Evolutionary conservation across 2,888 invertebrate genomes (phyloP), one percentile per base, ranked within the genome.

Genomic region (Dione vanillae): DNA sequence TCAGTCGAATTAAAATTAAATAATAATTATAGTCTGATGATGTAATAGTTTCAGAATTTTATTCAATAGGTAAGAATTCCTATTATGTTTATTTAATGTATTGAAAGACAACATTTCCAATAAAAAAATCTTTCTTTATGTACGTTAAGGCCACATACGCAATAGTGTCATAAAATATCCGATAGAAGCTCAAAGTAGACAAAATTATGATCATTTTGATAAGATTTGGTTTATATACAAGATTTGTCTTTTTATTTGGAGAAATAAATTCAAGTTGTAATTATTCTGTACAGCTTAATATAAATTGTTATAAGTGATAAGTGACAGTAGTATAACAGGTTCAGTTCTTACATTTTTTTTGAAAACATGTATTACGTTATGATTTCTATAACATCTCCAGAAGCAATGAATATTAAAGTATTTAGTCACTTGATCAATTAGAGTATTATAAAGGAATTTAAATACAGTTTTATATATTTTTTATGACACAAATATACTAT

Each of bases 161-260:
- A 54, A 37, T 37, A 56, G n/a, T 54, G 52, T n/a, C n/a, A 37
- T 37, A 19, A 56, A 56, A 40, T 56, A 56, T 40, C 47, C 11
- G n/a, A 56, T 37, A 37, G 16, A 56, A 37, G 16, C 10, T n/a
- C n/a, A 0, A 35, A 16, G 56, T 56, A 40, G 16, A 40, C 40
- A 56, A 56, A 37, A 40, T 56, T 56, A 56, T 37, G 12, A 56
- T 56, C 37, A 40, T 56, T 40, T 56, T 12, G 11, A 16, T 56
- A 11, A 16, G 37, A 11, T 56, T 16, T 56, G 16, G 11, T 56
- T 56, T 2, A 40, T 37, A 56, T 35, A 16, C 40, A 6, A 19
- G 16, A 40, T 40, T 19, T 16, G 16, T 56, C 37, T 56, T 40
- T 37, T 40, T 37, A 11, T 56, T 56, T 56, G 16, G 37, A 11